These are phyloP conservation scores for Labeo rohita DNA, from an alignment of 2,113 vertebrate genomes.

Conservation along the genomic window DNA sequence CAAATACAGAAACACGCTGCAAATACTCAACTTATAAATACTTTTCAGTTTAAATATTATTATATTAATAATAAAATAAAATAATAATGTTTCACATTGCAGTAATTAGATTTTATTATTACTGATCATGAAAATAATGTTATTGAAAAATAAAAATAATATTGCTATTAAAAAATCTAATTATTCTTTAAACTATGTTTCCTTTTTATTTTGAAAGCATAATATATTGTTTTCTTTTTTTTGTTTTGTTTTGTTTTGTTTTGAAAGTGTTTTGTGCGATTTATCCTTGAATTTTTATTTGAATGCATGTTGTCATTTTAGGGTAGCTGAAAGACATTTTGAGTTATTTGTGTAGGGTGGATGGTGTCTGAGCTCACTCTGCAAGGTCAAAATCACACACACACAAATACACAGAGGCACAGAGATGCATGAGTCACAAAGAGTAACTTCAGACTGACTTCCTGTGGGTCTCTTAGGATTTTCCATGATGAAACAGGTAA, in stretches of 20 bases:
- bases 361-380: background rate
- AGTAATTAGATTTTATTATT: background rate
- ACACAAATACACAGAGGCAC: conserved; percentile 28
- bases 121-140: background rate
- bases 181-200: too few species aligned
- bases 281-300: background rate
- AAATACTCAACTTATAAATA: too few species aligned
- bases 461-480: conserved; percentile 8
- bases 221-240: background rate
- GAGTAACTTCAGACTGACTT: conserved; percentile 33
- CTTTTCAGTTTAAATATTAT: background rate
- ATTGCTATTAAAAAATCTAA: too few species aligned
- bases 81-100: background rate
- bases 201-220: too few species aligned
- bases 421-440: conserved; percentile 58
- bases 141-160: too few species aligned
- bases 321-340: conserved; percentile 6
- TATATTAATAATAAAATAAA: background rate
- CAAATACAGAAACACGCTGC: too few species aligned
- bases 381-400: conserved; percentile 14
- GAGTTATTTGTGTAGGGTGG: background rate
- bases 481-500: background rate
- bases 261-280: background rate
- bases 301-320: background rate
- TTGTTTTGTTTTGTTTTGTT: background rate